phyloP scores from a whole-genome alignment of 2,888 invertebrate genomes.

The Latrodectus hesperus region DNA sequence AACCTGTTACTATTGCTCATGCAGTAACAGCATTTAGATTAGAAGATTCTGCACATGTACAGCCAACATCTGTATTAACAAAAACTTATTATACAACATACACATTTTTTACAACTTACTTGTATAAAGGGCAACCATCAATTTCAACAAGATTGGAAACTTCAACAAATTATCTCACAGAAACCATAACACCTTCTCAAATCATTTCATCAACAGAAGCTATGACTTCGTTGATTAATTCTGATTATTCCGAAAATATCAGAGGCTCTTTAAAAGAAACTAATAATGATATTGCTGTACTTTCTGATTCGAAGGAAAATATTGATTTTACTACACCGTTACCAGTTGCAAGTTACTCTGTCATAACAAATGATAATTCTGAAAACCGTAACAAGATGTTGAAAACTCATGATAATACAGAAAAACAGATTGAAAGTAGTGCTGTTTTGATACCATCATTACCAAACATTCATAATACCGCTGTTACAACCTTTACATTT shows the following conservation, averaged over 20 bases:
- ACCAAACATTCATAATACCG: slow-evolving; percentile 37
- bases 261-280: slow-evolving; percentile 11
- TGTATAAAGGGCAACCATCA: slow-evolving; percentile 88
- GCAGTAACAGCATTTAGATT: slow-evolving; percentile 28
- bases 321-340: slow-evolving; percentile 76
- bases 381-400: not conserved
- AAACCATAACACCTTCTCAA: slow-evolving; percentile 25
- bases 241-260: not conserved
- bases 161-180: slow-evolving; percentile 80
- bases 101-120: slow-evolving; percentile 92
- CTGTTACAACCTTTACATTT: slow-evolving; percentile 69
- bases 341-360: slow-evolving; percentile 79
- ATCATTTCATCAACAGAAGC: not conserved
- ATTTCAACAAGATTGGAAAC: slow-evolving; percentile 79
- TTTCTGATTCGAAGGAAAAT: slow-evolving; percentile 72
- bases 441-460: not conserved
- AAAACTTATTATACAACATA: slow-evolving; percentile 89
- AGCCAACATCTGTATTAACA: slow-evolving; percentile 38
- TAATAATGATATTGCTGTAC: not conserved
- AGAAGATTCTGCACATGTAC: slow-evolving; percentile 9
- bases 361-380: slow-evolving; percentile 78
- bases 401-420: not conserved
- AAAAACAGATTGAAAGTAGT: not conserved
- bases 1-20: slow-evolving; percentile 17
- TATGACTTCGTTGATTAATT: not conserved